A percentile compares a stretch with the other conserved stretches of the same genome.
Evolutionary conservation across 2,888 invertebrate genomes (phyloP).

Genomic region (Orthonychiurus folsomi): DNA sequence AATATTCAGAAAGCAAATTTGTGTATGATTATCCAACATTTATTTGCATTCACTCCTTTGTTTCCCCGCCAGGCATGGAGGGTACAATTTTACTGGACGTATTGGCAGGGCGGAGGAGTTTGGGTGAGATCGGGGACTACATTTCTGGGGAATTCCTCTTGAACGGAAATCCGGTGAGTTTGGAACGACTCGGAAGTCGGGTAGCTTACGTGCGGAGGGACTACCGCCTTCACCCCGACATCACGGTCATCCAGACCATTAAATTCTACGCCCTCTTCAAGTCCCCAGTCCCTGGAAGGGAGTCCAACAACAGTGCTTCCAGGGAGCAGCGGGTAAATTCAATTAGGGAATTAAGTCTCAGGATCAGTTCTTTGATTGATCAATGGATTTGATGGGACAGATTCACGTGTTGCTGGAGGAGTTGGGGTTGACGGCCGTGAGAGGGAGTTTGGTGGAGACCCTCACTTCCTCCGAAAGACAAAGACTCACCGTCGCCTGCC

Average conservation of each 20-base stretch:
- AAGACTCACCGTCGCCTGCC: constrained; percentile 79
- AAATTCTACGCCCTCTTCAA: constrained; percentile 54
- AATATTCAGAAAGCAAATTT: no score
- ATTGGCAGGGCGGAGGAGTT: constrained; percentile 62
- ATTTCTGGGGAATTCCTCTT: constrained; percentile 69
- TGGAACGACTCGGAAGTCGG: constrained; percentile 59
- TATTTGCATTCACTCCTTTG: no score
- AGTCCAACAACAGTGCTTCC: not conserved
- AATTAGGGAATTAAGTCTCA: not conserved
- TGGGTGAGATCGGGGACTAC: no score
- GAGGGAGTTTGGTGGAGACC: constrained; percentile 73
- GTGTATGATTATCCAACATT: no score
- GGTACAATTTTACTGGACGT: constrained; percentile 78
- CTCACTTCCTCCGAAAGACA: constrained; percentile 80
- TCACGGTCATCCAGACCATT: constrained; percentile 83
- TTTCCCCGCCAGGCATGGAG: no score
- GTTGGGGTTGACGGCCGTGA: constrained; percentile 77
- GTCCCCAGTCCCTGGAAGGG: no score
- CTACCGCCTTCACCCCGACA: constrained; percentile 67
- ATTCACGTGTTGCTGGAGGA: constrained; percentile 84
- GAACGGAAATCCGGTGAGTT: constrained; percentile 73
- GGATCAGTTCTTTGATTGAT: not conserved
- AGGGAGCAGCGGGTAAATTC: not conserved
- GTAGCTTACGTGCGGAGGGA: constrained; percentile 68
- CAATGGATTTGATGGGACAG: constrained; percentile 47